A percentile compares a stretch with the other conserved stretches of the same genome.
These are phyloP conservation scores for Raja brachyura DNA, from an alignment of 2,113 vertebrate species.

Conservation along the genomic window DNA sequence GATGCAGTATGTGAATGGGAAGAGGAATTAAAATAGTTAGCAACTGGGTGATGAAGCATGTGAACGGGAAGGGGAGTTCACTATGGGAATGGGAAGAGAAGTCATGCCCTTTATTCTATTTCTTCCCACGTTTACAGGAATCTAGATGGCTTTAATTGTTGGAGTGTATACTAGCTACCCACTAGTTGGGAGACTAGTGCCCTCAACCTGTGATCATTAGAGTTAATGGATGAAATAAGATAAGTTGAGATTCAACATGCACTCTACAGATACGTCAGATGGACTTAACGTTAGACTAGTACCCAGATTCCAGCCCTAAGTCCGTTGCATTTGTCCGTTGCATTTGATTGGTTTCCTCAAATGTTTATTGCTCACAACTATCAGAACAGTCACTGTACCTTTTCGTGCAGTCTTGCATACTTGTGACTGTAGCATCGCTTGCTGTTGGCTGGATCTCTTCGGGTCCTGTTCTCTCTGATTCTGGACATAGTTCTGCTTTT, in stretches of 20 bases:
- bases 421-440: neutral
- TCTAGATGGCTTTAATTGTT: neutral
- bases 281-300: neutral
- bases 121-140: neutral
- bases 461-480: neutral
- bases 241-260: neutral
- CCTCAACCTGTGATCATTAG: neutral
- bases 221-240: neutral
- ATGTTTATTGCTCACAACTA: neutral
- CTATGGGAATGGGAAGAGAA: too few species aligned
- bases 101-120: too few species aligned
- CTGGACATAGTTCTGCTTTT: neutral
- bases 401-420: neutral
- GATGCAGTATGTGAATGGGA: too few species aligned
- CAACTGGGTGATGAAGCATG: too few species aligned
- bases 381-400: neutral
- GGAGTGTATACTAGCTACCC: too few species aligned
- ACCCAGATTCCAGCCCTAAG: neutral
- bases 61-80: too few species aligned
- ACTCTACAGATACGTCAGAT: neutral
- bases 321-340: neutral
- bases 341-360: neutral
- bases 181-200: neutral
- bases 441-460: neutral
- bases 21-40: too few species aligned